These are phyloP conservation scores for Fulica atra DNA, from an alignment of 2,113 vertebrate genomes.

Conservation along the genomic window DNA sequence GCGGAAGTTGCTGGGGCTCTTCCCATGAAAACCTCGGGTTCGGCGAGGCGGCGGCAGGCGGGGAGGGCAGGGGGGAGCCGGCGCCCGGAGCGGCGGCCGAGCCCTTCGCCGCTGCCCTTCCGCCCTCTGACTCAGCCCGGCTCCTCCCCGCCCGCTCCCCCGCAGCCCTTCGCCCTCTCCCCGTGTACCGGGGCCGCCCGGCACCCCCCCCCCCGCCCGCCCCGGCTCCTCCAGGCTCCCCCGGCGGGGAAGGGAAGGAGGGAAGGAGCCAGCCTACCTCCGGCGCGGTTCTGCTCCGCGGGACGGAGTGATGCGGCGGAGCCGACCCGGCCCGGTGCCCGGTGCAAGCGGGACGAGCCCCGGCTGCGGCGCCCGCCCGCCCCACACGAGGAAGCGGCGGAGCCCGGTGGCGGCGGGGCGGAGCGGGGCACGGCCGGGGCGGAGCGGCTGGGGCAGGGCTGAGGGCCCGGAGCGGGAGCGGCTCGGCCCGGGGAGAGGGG, in stretches of 20 bases:
- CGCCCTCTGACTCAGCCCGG: neutral
- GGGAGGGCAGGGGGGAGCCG: too few species aligned
- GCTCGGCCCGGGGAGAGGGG: rapidly evolving
- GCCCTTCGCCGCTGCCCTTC: neutral
- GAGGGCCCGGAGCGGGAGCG: neutral
- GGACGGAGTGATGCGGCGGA: neutral
- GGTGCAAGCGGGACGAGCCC: neutral
- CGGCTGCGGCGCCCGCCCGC: neutral
- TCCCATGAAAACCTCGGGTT: rapidly evolving
- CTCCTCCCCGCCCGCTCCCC: neutral
- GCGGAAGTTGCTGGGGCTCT: neutral
- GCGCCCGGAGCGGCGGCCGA: neutral
- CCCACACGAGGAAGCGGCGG: neutral
- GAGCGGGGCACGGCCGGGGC: neutral
- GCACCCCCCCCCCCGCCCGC: neutral
- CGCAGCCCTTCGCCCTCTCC: neutral
- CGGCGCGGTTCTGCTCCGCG: neutral
- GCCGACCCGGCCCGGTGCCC: neutral
- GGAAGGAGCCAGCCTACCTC: neutral
- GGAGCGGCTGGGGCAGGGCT: neutral
- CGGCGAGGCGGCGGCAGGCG: neutral
- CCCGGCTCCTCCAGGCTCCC: neutral
- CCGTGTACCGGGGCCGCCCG: neutral
- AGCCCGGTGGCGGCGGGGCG: neutral
- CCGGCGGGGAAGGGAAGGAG: neutral